Evolutionary conservation across 2,113 vertebrate genomes (phyloP).

Genomic region (Corapipo altera): DNA sequence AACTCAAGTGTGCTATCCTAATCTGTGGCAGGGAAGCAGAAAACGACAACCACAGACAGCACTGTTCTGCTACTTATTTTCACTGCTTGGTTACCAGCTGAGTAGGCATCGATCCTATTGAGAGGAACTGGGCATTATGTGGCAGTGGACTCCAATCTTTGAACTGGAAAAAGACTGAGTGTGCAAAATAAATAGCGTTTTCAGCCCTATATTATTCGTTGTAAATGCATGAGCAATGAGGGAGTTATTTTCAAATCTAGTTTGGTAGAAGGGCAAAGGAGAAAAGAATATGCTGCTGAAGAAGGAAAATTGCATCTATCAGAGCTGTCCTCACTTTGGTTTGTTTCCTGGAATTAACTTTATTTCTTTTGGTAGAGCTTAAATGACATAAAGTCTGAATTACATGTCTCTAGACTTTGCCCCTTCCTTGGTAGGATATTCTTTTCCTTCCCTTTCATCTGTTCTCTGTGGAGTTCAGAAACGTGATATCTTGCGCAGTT

Average conservation of each 20-base stretch:
- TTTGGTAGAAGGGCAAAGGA: not conserved
- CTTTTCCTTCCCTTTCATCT: not conserved
- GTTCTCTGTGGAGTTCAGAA: not conserved
- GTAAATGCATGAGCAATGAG: not conserved
- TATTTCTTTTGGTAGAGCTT: not conserved
- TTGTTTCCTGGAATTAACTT: not conserved
- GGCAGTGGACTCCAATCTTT: not conserved
- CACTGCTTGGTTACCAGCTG: not conserved
- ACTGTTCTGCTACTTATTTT: not conserved
- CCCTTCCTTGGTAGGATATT: not conserved
- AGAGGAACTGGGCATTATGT: not conserved
- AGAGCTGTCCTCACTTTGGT: not conserved
- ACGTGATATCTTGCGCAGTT: not conserved
- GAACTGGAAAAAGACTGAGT: not conserved
- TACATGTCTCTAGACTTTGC: not conserved
- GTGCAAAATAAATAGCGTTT: not conserved
- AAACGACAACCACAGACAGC: not conserved
- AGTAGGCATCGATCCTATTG: not conserved
- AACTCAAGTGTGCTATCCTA: not conserved
- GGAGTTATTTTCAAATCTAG: not conserved
- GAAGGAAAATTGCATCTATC: not conserved
- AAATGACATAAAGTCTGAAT: not conserved
- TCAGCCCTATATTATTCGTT: not conserved
- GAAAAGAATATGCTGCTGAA: not conserved
- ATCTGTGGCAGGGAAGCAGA: not conserved